Base-by-base conservation (phyloP, 2,113 vertebrate genomes). In the Amblyopsis rosae region DNA sequence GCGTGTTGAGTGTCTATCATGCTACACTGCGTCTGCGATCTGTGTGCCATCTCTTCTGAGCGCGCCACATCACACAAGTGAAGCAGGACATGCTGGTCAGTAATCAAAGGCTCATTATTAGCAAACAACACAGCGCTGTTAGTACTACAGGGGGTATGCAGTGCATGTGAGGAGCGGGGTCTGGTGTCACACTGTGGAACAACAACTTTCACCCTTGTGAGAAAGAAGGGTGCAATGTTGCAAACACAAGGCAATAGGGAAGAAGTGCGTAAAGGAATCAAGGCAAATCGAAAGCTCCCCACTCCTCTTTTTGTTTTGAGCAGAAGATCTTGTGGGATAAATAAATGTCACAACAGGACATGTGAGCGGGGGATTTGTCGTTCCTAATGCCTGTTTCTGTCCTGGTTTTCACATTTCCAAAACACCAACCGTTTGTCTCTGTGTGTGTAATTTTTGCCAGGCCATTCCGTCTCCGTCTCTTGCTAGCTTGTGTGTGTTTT, bases 381-480 rank as follows among this genome's bases (percentile, higher is more conserved):
- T 41, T 41, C 35, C 35, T 41, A 12, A 63, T 67, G 59, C 17
- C 66, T 83, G 56, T 77, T 71, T 70, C 62, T 58, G 56, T 69
- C 12, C 46, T 1, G 9, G 58, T 62, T 71, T 65, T 65, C 6
- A 3, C 53, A 47, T 72, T 54, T 81, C 63, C 76, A 75, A 69
- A 77, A 84, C 74, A 76, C 66, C 4, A 49, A 32, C 61, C 48
- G 49, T 76, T 41, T 54, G 69, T 51, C 63, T 75, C 48, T 66
- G 69, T 56, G 60, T 49, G 57, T 59, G 57, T 59, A 10, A 13
- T 32, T 59, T 12, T 33, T 19, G 19, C 41, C 58, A 54, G 7
- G 7, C 65, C 49, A 9, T 15, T 78, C 72, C 26, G 32, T 58
- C 56, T 51, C 49, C 15, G 51, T 62, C 35, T 32, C 17, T 47